These are phyloP conservation scores for Ceratosolen solmsi DNA, from an alignment of 1,140 invertebrate species.

Conservation along the genomic window DNA sequence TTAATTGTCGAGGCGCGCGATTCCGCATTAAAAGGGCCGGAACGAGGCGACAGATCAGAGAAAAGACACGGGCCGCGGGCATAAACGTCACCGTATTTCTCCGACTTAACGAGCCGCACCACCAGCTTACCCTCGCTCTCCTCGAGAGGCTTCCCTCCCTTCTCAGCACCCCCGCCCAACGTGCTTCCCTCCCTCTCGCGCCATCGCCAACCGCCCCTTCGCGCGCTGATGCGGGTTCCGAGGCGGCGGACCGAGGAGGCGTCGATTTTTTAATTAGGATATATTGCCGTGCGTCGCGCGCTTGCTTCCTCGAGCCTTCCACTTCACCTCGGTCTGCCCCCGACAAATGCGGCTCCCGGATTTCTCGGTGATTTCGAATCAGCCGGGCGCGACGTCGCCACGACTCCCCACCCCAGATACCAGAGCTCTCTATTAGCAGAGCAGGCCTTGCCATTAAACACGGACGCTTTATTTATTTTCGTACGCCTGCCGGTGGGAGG, in stretches of 20 bases:
- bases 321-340: neutral
- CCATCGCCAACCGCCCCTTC: conserved; percentile 32
- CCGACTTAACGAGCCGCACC: conserved; percentile 68
- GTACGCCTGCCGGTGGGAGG: neutral
- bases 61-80: conserved; percentile 62
- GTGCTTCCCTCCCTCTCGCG: neutral
- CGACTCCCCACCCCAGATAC: no score
- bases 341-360: no score
- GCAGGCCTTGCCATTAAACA: no score
- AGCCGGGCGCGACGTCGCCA: neutral
- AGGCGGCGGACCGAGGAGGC: conserved; percentile 65
- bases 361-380: conserved; percentile 17
- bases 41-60: conserved; percentile 64
- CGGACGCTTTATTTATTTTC: no score
- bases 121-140: no score
- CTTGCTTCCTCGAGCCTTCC: neutral
- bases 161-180: no score
- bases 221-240: conserved; percentile 31
- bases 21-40: conserved; percentile 11
- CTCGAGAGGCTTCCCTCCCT: no score
- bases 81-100: conserved; percentile 71
- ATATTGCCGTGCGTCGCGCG: conserved; percentile 51
- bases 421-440: neutral
- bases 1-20: conserved; percentile 60
- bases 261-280: conserved; percentile 70